Base-by-base conservation (phyloP, 1,140 invertebrate species). In the Euglossa dilemma region DNA sequence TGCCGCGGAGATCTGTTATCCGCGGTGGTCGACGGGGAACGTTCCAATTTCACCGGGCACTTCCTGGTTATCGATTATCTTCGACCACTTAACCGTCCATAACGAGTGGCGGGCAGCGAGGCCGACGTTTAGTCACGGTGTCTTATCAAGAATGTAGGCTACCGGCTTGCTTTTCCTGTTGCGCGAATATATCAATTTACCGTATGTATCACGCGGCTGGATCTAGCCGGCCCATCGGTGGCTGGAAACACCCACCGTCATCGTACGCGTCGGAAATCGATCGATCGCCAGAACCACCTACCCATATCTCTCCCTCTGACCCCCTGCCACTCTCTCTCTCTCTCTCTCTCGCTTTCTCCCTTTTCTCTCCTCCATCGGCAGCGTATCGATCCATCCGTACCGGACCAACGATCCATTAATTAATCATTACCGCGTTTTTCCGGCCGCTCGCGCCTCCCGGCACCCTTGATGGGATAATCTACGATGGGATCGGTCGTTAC, bases 111-210 rank as follows among this genome's bases (percentile, higher is more conserved):
- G 67, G n/a, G 18, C 28, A 56, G 11, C 71, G 80, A 74, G 80
- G 61, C 63, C 73, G 28, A 28, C 80, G 63, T 82, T 82, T 82
- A 82, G 80, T 82, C 72, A 82, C 80, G 72, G 80, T 76, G 73
- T 76, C 80, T 82, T 82, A 82, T 82, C 80, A 82, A 67, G 80
- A 82, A 82, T 82, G 80, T 82, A 82, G 80, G 80, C 80, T 82
- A 82, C 72, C 71, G 73, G 54, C 72, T 57, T 82, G 80, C 52
- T 82, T 82, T 82, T 82, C 80, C 73, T 82, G 63, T 82, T 82
- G 73, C 63, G 63, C 72, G 80, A 82, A 82, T 82, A 82, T 82
- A 82, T 82, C 80, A 82, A 82, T 82, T 82, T 76, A 82, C 73
- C 80, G 80, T 76, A 76, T 67, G 72, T 76, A 80, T 80, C 70